Evolutionary conservation across 2,888 invertebrate species (phyloP).

Genomic region (Pollenia griseotomentosa): DNA sequence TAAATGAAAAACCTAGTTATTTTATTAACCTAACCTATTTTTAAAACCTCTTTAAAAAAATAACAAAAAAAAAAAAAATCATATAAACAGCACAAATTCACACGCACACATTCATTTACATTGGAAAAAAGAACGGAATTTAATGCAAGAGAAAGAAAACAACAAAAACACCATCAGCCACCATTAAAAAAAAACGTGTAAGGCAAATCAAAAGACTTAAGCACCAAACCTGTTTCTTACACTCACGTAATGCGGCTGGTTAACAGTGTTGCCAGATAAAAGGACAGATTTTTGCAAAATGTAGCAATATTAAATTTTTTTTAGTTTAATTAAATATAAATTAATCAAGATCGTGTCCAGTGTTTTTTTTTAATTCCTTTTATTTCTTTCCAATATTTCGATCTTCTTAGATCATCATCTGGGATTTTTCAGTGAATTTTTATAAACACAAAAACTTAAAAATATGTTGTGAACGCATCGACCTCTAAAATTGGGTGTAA

Average conservation of each 20-base stretch:
- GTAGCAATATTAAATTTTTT: too few relatives aligned
- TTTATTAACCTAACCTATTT: constrained; percentile 72
- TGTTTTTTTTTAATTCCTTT: too few relatives aligned
- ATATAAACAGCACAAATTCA: not conserved
- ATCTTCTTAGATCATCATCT: too few relatives aligned
- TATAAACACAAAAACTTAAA: too few relatives aligned
- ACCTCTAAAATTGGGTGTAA: too few relatives aligned
- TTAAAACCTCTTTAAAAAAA: constrained; percentile 46
- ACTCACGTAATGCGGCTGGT: constrained; percentile 59
- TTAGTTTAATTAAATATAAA: too few relatives aligned
- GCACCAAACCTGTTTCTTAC: constrained; percentile 66
- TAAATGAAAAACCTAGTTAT: constrained; percentile 65
- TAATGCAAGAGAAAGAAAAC: constrained; percentile 34
- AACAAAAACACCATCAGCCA: constrained; percentile 30
- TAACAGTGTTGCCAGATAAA: too few relatives aligned
- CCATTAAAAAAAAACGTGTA: constrained; percentile 19
- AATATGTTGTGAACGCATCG: too few relatives aligned
- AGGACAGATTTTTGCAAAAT: too few relatives aligned
- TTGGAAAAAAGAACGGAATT: constrained; percentile 59
- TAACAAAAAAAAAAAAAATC: not conserved
- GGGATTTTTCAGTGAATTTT: too few relatives aligned
- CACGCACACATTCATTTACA: not conserved
- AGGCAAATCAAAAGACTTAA: constrained; percentile 70
- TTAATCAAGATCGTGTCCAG: too few relatives aligned
- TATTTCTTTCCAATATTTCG: too few relatives aligned